A percentile compares a stretch with the other conserved stretches of the same genome.
phyloP scores from a whole-genome alignment of 2,888 invertebrate genomes.

The Meghimatium bilineatum region DNA sequence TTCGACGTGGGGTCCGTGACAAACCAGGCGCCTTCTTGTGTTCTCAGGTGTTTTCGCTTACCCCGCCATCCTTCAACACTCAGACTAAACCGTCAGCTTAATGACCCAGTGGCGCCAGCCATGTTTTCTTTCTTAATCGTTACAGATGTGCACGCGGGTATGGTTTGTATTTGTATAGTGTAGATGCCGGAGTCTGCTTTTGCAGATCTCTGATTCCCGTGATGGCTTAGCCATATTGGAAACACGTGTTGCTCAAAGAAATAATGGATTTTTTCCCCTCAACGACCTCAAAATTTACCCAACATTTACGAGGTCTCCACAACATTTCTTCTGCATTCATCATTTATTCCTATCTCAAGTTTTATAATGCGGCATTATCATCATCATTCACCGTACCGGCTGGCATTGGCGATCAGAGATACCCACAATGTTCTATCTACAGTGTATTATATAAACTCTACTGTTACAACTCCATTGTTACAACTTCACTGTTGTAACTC shows the following conservation, averaged over 20 bases:
- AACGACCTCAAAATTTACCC: slow-evolving; percentile 31
- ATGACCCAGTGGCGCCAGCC: slow-evolving; percentile 63
- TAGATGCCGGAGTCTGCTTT: slow-evolving; percentile 48
- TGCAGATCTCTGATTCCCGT: slow-evolving; percentile 43
- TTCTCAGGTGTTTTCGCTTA: slow-evolving; percentile 36
- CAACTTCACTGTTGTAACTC: no score
- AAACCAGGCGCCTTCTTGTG: slow-evolving; percentile 29
- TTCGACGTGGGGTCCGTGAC: not conserved
- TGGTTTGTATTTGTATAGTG: slow-evolving; percentile 57
- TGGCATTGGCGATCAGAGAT: no score
- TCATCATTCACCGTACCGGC: not conserved
- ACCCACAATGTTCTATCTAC: no score
- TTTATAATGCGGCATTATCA: no score
- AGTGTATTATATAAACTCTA: no score
- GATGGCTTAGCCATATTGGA: slow-evolving; percentile 51
- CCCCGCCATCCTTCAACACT: slow-evolving; percentile 31
- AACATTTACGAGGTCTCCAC: slow-evolving; percentile 16
- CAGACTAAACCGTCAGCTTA: slow-evolving; percentile 51
- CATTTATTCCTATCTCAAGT: not conserved
- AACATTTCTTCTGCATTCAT: not conserved
- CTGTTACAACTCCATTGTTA: no score
- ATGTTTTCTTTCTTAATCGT: slow-evolving; percentile 67
- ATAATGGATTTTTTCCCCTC: slow-evolving; percentile 29
- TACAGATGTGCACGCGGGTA: slow-evolving; percentile 59
- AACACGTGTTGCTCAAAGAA: slow-evolving; percentile 51